A percentile compares a stretch with the other conserved stretches of the same genome.
Conservation (phyloP, 1,140 invertebrate genomes). For the Gonioctena quinquepunctata region DNA sequence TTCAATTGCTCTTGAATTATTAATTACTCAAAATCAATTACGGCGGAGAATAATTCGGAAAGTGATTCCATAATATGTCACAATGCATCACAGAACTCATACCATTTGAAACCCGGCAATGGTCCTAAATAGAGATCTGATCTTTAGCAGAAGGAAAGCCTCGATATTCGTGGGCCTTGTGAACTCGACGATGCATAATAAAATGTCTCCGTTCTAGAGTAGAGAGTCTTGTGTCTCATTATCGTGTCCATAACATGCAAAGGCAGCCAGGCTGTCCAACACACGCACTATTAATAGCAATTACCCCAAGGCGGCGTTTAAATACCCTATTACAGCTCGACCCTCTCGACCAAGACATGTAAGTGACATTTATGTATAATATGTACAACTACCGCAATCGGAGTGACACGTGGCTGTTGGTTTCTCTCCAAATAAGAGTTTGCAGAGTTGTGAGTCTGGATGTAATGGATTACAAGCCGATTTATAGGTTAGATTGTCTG, state of each 20-base stretch:
- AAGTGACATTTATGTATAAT: conserved; percentile 49
- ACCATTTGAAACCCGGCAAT: too few species aligned
- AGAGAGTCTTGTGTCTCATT: conserved; percentile 38
- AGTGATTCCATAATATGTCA: too few species aligned
- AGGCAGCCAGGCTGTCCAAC: conserved; percentile 42
- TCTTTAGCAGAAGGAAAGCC: neutral
- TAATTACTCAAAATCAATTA: too few species aligned
- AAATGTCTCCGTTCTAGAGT: neutral
- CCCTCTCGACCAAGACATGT: conserved; percentile 30
- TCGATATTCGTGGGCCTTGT: neutral
- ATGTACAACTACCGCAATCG: conserved; percentile 18
- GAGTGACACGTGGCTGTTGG: conserved; percentile 15
- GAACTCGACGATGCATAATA: neutral
- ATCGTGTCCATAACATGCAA: conserved; percentile 50
- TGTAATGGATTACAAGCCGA: neutral
- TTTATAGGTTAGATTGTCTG: neutral
- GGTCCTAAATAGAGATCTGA: neutral
- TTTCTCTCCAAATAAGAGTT: neutral
- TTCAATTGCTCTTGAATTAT: too few species aligned
- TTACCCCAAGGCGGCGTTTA: conserved; percentile 48
- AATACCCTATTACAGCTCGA: conserved; percentile 41
- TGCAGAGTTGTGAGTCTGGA: neutral
- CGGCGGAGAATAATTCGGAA: too few species aligned
- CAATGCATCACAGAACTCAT: too few species aligned
- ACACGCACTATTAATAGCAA: conserved; percentile 49